These are phyloP conservation scores for Ectropis crepuscularia DNA, from an alignment of 2,888 invertebrate species.

Conservation along the genomic window DNA sequence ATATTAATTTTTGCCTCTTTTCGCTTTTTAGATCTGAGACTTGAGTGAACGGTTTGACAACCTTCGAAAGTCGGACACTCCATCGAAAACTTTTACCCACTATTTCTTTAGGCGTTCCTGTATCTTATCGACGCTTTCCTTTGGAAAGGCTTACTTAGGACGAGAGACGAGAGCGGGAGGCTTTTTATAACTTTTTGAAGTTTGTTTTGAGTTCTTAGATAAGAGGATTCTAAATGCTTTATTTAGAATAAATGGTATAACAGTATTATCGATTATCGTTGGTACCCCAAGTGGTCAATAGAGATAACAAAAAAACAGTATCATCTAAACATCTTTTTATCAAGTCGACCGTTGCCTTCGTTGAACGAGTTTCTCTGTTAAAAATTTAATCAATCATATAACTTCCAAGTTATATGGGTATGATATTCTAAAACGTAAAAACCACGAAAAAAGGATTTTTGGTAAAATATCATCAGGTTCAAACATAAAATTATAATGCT, in stretches of 20 bases:
- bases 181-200: slow-evolving; percentile 32
- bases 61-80: slow-evolving; percentile 13
- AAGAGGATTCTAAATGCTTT: neutral
- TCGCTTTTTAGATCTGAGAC: neutral
- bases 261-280: too few relatives aligned
- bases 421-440: too few relatives aligned
- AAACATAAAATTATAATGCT: too few relatives aligned
- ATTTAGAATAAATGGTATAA: neutral
- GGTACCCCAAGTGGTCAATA: too few relatives aligned
- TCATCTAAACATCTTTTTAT: too few relatives aligned
- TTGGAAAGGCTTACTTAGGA: slow-evolving; percentile 39
- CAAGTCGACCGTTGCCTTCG: too few relatives aligned
- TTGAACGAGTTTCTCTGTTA: too few relatives aligned
- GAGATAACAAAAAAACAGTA: too few relatives aligned
- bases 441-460: too few relatives aligned
- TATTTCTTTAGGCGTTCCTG: slow-evolving; percentile 33
- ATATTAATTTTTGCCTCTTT: neutral
- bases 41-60: slow-evolving; percentile 3
- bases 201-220: slow-evolving; percentile 12
- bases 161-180: slow-evolving; percentile 33
- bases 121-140: slow-evolving; percentile 26
- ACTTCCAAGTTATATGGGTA: too few relatives aligned
- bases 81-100: slow-evolving; percentile 23
- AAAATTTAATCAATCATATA: too few relatives aligned
- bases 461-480: too few relatives aligned